Evolutionary conservation across 2,888 invertebrate genomes (phyloP).

Genomic region (Diaperis boleti): DNA sequence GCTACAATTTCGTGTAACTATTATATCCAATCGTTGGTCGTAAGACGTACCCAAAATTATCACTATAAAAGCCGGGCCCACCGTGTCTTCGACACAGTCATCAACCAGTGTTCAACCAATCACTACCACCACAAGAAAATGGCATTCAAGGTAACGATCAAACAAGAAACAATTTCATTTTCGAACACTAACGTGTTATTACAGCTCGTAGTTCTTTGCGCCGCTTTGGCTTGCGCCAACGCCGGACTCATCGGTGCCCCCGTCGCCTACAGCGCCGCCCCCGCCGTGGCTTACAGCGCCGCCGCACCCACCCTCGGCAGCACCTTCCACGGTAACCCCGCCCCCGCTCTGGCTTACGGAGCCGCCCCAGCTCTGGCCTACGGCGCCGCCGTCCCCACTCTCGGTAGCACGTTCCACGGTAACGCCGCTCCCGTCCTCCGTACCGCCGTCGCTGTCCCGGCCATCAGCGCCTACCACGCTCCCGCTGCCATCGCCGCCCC

Average conservation of each 20-base stretch:
- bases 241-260: conserved; percentile 49
- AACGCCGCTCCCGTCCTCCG: no score
- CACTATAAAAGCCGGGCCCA: neutral
- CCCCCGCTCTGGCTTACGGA: conserved; percentile 13
- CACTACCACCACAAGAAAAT: neutral
- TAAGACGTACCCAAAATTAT: no score
- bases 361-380: conserved; percentile 14
- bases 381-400: conserved; percentile 2
- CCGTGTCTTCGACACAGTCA: neutral
- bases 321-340: no score
- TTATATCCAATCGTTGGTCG: no score
- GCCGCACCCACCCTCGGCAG: conserved; percentile 16
- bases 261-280: conserved; percentile 31
- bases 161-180: neutral
- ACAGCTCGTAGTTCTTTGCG: conserved; percentile 48
- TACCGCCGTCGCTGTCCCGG: no score
- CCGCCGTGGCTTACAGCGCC: conserved; percentile 28
- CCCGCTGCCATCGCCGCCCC: no score
- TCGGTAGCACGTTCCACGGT: no score
- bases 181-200: conserved; percentile 25
- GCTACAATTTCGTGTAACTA: neutral
- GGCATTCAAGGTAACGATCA: conserved; percentile 22
- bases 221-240: conserved; percentile 51
- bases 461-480: no score
- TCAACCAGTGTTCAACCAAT: conserved; percentile 2